Base-by-base conservation (phyloP, 2,797 vertebrate genomes). In the Smutsia temminckii region DNA sequence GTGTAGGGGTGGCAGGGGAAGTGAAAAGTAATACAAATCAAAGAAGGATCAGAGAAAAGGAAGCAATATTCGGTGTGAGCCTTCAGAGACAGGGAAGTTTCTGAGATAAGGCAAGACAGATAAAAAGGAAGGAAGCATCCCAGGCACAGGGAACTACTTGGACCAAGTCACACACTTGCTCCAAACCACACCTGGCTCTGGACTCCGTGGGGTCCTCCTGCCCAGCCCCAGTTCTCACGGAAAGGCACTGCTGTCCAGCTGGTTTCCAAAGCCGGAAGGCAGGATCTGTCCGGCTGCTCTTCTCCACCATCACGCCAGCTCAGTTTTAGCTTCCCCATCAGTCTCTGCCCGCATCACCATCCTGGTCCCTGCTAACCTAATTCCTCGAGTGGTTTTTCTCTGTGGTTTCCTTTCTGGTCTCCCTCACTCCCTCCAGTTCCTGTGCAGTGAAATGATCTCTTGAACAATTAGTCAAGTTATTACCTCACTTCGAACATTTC, bases 81-180 rank as follows among this genome's bases (percentile, higher is more conserved):
- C 69, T 61, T 61, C n/a, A 92, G 12, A 51, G 77, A 87, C 40
- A 21, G 75, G 11, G 63, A 74, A n/a, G 49, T 86, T 55, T 66
- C 51, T 75, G 78, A 75, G 59, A 74, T 1, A 25, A 78, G n/a
- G 37, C 71, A 25, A 79, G 64, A 59, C 18, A 78, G 46, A 72
- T 64, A 40, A 32, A 40, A 27, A 6, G 40, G 51, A 6, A 59
- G 40, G 12, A 32, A 37, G 14, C 3, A 27, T 16, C 61, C 17
- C 7, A 25, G 42, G 18, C 27, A 69, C 32, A 37, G 7, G n/a
- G 83, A 51, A 16, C 3, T 13, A 8, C 51, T 40, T 83, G 51
- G 68, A 53, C 16, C 59, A 92, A 87, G 21, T 9, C 63, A 77
- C 11, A 64, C 9, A 34, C 5, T 9, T 12, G 29, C 5, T 34